Evolutionary conservation across 2,797 vertebrate genomes (phyloP), one percentile per base, ranked within the genome.

Genomic region (Anguilla pacifica): DNA sequence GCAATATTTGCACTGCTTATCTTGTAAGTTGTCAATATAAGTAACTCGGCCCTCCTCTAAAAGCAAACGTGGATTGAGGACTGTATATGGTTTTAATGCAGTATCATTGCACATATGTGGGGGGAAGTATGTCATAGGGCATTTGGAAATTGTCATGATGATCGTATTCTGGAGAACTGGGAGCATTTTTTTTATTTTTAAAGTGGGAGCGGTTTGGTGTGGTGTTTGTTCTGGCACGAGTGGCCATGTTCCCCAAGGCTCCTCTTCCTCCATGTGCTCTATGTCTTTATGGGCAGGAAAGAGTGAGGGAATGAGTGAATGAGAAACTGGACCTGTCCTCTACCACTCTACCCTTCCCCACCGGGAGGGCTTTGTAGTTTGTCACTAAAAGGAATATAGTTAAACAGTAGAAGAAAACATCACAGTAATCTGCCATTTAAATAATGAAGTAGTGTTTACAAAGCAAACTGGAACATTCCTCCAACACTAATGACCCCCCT

Each of bases 381-480:
- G 74, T 25, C 55, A 81, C n/a, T 84, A 19, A n/a, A 51, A 6
- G 82, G 64, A 84, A 74, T 72, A 84, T 39, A 87, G 55, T 83
- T 84, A 57, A 87, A 84, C 49, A 87, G 79, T 46, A 82, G n/a
- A 22, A 83, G 57, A 83, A n/a, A 74, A 87, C 77, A 61, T n/a
- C 43, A 46, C 35, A 15, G 79, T 10, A 61, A 82, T 87, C 77
- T 46, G 35, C 59, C 5, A 70, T 81, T 72, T 87, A 28, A 83
- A 59, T 87, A 72, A 83, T 49, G 67, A 79, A 79, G 79, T 46
- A 35, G 67, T 55, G 53, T 28, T 39, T 59, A 85, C 67, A 88
- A 85, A 88, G 53, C 64, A 84, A 84, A 57, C 83, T 84, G 87
- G 82, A 74, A 87, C 31, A 84, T 55, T 85, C 81, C 70, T 7